Evolutionary conservation across 2,113 vertebrate species (phyloP).

Genomic region (Paracanthobrama guichenoti): DNA sequence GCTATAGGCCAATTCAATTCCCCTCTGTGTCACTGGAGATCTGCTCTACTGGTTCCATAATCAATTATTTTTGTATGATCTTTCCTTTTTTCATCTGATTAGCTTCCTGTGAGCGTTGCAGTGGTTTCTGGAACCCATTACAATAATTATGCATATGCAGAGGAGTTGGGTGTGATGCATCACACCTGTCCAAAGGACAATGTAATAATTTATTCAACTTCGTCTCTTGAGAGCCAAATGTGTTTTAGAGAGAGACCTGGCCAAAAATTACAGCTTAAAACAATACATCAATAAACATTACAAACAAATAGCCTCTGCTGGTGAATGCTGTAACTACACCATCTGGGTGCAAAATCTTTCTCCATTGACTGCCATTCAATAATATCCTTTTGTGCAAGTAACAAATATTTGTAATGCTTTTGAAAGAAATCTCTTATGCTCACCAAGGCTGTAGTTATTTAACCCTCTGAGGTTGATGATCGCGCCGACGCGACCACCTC

Average conservation of each 20-base stretch:
- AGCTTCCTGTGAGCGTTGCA: slow-evolving; percentile 49
- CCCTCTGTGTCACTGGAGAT: slow-evolving; percentile 18
- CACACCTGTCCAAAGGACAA: slow-evolving; percentile 50
- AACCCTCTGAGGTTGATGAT: no score
- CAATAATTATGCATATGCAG: slow-evolving; percentile 54
- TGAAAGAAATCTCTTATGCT: no score
- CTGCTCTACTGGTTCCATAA: slow-evolving; percentile 10
- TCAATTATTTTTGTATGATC: slow-evolving; percentile 58
- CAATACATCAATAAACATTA: slow-evolving; percentile 1
- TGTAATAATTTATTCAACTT: neutral
- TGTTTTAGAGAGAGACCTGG: neutral
- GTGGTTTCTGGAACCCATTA: slow-evolving; percentile 55
- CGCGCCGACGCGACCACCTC: no score
- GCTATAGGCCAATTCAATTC: slow-evolving; percentile 26
- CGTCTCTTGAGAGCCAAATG: neutral
- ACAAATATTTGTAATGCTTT: no score
- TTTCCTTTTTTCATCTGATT: slow-evolving; percentile 56
- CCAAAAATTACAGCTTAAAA: neutral
- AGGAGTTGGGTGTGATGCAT: slow-evolving; percentile 45
- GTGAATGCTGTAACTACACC: neutral
- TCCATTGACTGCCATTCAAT: no score
- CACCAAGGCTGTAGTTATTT: no score
- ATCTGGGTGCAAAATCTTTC: no score
- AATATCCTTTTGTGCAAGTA: no score
- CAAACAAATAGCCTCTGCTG: neutral